Evolutionary conservation across 2,113 vertebrate species (phyloP), one percentile per base, ranked within the genome.

Genomic region (Dromaius novaehollandiae): DNA sequence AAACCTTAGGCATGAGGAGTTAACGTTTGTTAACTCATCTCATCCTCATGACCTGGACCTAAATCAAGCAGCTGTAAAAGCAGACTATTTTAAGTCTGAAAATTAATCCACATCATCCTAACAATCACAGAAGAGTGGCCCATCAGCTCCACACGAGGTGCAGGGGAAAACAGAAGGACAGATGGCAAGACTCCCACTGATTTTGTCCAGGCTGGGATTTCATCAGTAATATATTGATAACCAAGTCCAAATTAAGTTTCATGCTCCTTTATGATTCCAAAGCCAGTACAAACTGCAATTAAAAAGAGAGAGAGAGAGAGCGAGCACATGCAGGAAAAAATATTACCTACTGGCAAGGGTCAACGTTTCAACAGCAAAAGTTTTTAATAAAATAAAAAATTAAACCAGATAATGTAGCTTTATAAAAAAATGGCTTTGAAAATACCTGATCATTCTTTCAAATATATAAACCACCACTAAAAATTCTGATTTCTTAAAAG

Each of bases 41-140:
- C 82, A 63, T 71, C 34, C 93, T 85, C 48, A 16, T 80, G 82
- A 95, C 53, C 89, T 89, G 91, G 92, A 93, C 82, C 86, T 68
- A 92, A 96, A 88, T 90, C 89, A 94, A 96, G 82, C 95, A 97
- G 96, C 96, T 97, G 93, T 87, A 89, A 96, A 90, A 26, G 46
- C 28, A 16, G 5, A 70, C 66, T 97, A 97, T 97, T 98, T 97
- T 97, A 97, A 96, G 88, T 76, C 86, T 89, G 94, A 95, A 97
- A 96, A 96, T 36, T 42, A 97, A 93, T 88, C 94, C 66, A 32
- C 34, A 30, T 82, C 68, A 12, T 82, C 75, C 66, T 82, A 69
- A 87, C 74, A 55, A 93, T 75, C 86, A 86, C 82, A 82, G 85
- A 90, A 81, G 89, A 71, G 64, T 19, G 22, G 84, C 51, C 60